phyloP scores from a whole-genome alignment of 2,113 vertebrate species.

The Platysternon megacephalum region DNA sequence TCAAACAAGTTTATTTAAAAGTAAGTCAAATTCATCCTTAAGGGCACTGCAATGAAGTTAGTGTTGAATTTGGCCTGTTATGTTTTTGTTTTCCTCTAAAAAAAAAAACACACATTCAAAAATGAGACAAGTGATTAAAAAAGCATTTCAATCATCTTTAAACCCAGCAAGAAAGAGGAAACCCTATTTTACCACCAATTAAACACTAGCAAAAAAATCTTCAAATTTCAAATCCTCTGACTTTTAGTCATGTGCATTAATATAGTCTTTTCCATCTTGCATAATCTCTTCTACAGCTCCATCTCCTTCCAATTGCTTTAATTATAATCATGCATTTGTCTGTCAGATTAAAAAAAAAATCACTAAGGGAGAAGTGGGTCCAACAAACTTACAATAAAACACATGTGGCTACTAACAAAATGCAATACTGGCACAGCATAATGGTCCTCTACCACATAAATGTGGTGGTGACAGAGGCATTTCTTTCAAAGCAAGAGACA shows the following conservation, averaged over 20 bases:
- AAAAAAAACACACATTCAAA: too few species aligned
- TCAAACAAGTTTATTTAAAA: fast-evolving
- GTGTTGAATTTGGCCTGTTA: fast-evolving
- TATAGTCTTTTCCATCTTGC: not conserved
- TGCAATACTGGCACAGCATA: not conserved
- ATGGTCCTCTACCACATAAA: not conserved
- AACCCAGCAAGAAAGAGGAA: fast-evolving
- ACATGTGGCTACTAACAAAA: not conserved
- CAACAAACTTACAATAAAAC: not conserved
- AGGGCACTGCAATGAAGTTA: not conserved
- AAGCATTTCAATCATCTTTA: not conserved
- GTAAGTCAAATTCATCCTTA: fast-evolving
- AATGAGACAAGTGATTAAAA: not conserved
- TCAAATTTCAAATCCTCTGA: not conserved
- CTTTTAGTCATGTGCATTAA: not conserved
- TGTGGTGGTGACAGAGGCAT: not conserved
- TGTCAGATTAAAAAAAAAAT: not conserved
- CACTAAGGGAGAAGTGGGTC: not conserved
- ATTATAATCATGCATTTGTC: not conserved
- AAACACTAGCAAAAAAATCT: not conserved
- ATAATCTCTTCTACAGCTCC: not conserved
- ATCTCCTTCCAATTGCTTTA: not conserved
- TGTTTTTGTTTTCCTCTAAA: not conserved
- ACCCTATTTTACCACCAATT: not conserved
- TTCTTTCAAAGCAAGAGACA: not conserved